A percentile compares a stretch with the other conserved stretches of the same genome.
These are phyloP conservation scores for Cyprinodon diabolis DNA, from an alignment of 2,797 vertebrate genomes.

Conservation along the genomic window DNA sequence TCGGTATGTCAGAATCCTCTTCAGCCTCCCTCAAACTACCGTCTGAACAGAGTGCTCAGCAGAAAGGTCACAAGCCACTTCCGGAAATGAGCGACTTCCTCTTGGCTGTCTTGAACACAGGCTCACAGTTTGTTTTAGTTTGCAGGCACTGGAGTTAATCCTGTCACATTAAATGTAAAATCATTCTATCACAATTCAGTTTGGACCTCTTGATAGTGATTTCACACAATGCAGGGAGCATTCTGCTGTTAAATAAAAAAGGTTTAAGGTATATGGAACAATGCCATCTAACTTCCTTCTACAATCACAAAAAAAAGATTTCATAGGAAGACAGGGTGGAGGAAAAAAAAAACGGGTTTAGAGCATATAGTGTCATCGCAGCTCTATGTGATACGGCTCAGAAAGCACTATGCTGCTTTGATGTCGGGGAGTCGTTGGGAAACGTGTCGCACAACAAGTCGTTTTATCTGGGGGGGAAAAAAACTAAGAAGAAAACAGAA, in stretches of 20 bases:
- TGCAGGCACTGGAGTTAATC: conserved; percentile 3
- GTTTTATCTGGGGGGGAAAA: not conserved
- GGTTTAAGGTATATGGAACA: conserved; percentile 6
- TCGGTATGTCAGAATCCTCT: conserved; percentile 8
- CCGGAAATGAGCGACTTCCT: conserved; percentile 82
- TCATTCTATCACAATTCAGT: not conserved
- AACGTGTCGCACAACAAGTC: not conserved
- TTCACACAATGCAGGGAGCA: not conserved
- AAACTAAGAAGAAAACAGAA: conserved; percentile 11
- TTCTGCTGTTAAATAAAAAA: not conserved
- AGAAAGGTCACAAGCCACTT: conserved; percentile 83
- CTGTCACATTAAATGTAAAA: conserved; percentile 3
- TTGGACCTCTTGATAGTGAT: not conserved
- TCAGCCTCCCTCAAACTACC: conserved; percentile 41
- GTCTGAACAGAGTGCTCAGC: conserved; percentile 58
- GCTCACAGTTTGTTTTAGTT: conserved; percentile 41
- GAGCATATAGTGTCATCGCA: not conserved
- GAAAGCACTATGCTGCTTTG: conserved; percentile 18
- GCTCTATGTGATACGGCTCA: conserved; percentile 9
- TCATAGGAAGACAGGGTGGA: not conserved
- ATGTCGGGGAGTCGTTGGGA: not conserved
- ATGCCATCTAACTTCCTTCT: conserved; percentile 35
- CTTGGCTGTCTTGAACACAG: conserved; percentile 55
- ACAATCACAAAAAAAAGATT: conserved; percentile 14
- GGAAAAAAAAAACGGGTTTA: conserved; percentile 7